phyloP scores from a whole-genome alignment of 37 sponge, comb jelly and placozoan genomes.

The Axinella damicornis region DNA sequence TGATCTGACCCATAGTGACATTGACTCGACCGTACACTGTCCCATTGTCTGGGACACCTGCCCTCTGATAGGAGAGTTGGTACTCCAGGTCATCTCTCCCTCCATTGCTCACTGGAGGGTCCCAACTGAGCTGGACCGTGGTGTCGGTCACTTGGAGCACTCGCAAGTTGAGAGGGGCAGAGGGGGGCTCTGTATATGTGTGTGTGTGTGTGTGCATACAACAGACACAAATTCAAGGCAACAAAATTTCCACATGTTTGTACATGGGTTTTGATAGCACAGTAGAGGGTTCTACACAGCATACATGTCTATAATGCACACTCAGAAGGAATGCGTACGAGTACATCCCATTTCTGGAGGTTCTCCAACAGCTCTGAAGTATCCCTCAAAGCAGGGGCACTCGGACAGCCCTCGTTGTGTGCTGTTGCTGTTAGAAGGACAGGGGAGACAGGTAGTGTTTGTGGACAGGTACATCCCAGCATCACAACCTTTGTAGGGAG shows the following conservation, averaged over 20 bases:
- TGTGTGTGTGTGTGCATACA: neutral
- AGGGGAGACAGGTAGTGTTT: neutral
- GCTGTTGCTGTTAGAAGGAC: slow-evolving; percentile 32
- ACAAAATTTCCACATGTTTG: too few species aligned
- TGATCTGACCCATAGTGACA: too few species aligned
- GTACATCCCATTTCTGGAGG: neutral
- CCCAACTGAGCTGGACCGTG: neutral
- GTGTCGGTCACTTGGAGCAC: slow-evolving; percentile 5
- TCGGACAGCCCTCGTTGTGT: neutral
- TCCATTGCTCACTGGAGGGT: neutral
- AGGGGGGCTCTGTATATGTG: slow-evolving; percentile 8
- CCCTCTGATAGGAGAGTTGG: neutral
- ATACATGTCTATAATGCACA: too few species aligned
- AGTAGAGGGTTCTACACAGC: too few species aligned
- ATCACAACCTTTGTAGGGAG: too few species aligned
- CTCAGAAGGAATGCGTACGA: neutral
- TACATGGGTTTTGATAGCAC: too few species aligned
- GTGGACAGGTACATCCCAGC: too few species aligned
- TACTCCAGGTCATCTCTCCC: neutral
- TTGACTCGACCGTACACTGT: too few species aligned
- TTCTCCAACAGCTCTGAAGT: slow-evolving; percentile 40
- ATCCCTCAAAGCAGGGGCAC: slow-evolving; percentile 45
- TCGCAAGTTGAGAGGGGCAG: slow-evolving; percentile 4
- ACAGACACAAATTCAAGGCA: too few species aligned
- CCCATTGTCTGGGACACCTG: too few species aligned